Conservation (phyloP, 1,140 invertebrate species). For the Drosophila tsacasi region DNA sequence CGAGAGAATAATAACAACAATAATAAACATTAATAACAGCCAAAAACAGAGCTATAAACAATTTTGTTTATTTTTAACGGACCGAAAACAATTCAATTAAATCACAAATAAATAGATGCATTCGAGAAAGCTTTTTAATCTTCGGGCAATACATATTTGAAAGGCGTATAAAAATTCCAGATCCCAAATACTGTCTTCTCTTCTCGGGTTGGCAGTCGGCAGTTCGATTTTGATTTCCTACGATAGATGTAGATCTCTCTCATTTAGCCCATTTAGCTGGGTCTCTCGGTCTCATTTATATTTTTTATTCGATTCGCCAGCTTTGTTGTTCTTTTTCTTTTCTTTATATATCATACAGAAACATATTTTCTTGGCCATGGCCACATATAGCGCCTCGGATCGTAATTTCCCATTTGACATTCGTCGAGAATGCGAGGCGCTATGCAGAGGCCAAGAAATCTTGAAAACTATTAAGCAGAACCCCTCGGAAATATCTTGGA, state of each 20-base stretch:
- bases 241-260: background rate
- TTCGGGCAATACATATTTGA: constrained; percentile 26
- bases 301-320: constrained; percentile 52
- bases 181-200: constrained; percentile 3
- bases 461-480: constrained; percentile 35
- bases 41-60: constrained; percentile 36
- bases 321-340: constrained; percentile 13
- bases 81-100: constrained; percentile 76
- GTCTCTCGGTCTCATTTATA: constrained; percentile 34
- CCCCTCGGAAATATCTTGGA: background rate
- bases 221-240: constrained; percentile 43
- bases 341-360: constrained; percentile 19
- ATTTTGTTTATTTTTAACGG: constrained; percentile 76
- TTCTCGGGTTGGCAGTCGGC: constrained; percentile 2
- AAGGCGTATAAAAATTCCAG: constrained; percentile 13
- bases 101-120: constrained; percentile 80
- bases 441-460: constrained; percentile 44
- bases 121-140: constrained; percentile 72
- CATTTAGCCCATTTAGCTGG: constrained; percentile 2
- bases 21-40: constrained; percentile 22
- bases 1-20: constrained; percentile 36
- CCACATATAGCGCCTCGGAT: constrained; percentile 40
- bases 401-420: constrained; percentile 59
- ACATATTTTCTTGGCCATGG: constrained; percentile 55
- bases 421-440: constrained; percentile 29